These are phyloP conservation scores for Enoplolaimus lenunculus DNA, from an alignment of 2,888 invertebrate genomes.

Conservation along the genomic window DNA sequence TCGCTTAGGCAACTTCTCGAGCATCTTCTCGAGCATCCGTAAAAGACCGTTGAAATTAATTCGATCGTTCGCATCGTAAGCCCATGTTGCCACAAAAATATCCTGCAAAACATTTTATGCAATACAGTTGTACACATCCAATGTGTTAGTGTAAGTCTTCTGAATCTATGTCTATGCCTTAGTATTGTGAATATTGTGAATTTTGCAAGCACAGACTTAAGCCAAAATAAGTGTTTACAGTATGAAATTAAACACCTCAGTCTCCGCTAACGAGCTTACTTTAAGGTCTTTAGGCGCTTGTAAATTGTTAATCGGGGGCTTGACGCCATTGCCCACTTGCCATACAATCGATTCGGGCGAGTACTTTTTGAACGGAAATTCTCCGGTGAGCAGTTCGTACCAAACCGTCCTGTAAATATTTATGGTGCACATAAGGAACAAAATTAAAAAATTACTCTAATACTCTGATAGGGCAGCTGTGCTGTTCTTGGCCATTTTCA, in stretches of 20 bases:
- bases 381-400: constrained; percentile 90
- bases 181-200: too few relatives aligned
- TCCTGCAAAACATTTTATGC: constrained; percentile 59
- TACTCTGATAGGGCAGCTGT: too few relatives aligned
- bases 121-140: too few relatives aligned
- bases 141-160: too few relatives aligned
- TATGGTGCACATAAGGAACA: too few relatives aligned
- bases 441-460: too few relatives aligned
- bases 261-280: too few relatives aligned
- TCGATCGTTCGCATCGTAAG: constrained; percentile 65
- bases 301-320: constrained; percentile 80
- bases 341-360: constrained; percentile 90
- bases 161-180: too few relatives aligned
- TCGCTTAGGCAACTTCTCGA: constrained; percentile 86
- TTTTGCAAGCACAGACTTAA: too few relatives aligned
- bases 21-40: constrained; percentile 46
- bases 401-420: constrained; percentile 76
- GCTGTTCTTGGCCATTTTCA: too few relatives aligned
- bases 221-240: too few relatives aligned
- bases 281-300: constrained; percentile 90
- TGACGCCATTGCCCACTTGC: constrained; percentile 92
- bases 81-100: constrained; percentile 87
- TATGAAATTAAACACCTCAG: too few relatives aligned
- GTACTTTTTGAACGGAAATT: constrained; percentile 85
- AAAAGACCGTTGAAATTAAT: constrained; percentile 77